These are phyloP conservation scores for Gorsachius goisagi DNA, from an alignment of 2,113 vertebrate genomes.

Conservation along the genomic window DNA sequence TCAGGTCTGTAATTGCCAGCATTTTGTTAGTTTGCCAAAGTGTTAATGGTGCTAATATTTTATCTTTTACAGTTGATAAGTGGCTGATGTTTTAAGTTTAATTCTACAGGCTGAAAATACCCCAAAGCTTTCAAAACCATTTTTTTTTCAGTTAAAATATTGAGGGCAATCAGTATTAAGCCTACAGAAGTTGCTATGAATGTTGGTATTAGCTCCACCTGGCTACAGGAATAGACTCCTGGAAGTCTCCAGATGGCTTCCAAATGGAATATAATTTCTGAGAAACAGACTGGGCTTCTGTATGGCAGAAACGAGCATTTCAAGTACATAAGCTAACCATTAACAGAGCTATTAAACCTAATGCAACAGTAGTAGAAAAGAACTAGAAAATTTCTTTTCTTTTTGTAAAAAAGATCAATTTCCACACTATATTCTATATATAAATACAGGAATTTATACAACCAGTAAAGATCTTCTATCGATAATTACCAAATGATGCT, in stretches of 20 bases:
- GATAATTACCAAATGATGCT: slow-evolving; percentile 29
- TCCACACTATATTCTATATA: slow-evolving; percentile 23
- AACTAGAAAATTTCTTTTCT: slow-evolving; percentile 10
- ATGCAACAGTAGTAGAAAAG: slow-evolving; percentile 64
- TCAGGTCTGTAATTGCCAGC: background rate
- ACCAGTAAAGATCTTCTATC: slow-evolving; percentile 22
- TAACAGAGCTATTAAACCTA: slow-evolving; percentile 46
- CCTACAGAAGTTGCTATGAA: background rate
- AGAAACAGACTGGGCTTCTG: slow-evolving; percentile 52
- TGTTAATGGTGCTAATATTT: background rate
- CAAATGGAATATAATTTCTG: background rate
- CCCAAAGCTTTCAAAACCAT: background rate
- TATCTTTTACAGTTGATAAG: background rate
- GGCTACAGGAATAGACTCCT: background rate
- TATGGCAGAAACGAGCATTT: slow-evolving; percentile 71
- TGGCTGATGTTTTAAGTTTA: background rate
- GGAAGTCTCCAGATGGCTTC: background rate
- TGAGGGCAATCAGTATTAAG: background rate
- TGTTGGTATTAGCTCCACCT: background rate
- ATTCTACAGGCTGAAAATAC: background rate
- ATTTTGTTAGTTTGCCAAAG: background rate
- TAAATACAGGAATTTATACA: slow-evolving; percentile 62
- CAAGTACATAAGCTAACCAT: slow-evolving; percentile 66
- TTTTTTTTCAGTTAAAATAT: background rate
- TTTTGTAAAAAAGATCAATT: slow-evolving; percentile 55